Conservation (phyloP, 2,113 vertebrate genomes). For the Phycodurus eques region DNA sequence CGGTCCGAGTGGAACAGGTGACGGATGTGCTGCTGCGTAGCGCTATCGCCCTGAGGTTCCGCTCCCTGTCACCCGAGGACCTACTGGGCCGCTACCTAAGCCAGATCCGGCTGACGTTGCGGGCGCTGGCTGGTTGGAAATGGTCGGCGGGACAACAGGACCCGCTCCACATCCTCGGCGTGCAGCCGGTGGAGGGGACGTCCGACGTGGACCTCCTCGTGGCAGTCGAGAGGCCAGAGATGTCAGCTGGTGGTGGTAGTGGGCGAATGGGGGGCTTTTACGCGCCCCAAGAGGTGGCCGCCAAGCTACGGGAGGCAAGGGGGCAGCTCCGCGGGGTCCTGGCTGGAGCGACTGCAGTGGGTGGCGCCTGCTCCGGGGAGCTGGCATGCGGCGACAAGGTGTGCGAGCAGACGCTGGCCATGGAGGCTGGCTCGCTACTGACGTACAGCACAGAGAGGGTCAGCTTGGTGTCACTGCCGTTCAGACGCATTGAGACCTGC, state of each 20-base stretch:
- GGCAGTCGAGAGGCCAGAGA: slow-evolving; percentile 79
- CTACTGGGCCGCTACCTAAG: slow-evolving; percentile 86
- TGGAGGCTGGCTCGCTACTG: slow-evolving; percentile 80
- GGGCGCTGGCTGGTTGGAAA: slow-evolving; percentile 66
- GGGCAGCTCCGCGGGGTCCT: slow-evolving; percentile 81
- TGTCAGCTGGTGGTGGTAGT: slow-evolving; percentile 14
- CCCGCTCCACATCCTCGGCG: slow-evolving; percentile 83
- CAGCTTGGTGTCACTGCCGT: slow-evolving; percentile 86
- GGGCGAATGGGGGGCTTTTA: slow-evolving; percentile 74
- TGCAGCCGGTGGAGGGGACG: slow-evolving; percentile 81
- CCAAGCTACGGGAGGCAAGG: slow-evolving; percentile 79
- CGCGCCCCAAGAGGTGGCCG: slow-evolving; percentile 81
- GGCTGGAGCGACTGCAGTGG: slow-evolving; percentile 78
- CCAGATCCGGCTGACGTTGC: slow-evolving; percentile 79
- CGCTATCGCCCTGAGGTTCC: slow-evolving; percentile 84
- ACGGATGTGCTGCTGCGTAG: slow-evolving; percentile 83
- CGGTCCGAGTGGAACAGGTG: slow-evolving; percentile 87
- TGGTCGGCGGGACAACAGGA: slow-evolving; percentile 77
- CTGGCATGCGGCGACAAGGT: slow-evolving; percentile 86
- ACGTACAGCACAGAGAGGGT: slow-evolving; percentile 89
- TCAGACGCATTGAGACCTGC: slow-evolving; percentile 83
- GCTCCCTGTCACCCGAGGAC: slow-evolving; percentile 85
- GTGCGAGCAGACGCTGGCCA: slow-evolving; percentile 82
- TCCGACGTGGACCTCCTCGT: slow-evolving; percentile 87
- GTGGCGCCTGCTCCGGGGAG: slow-evolving; percentile 82